A percentile compares a stretch with the other conserved stretches of the same genome.
Evolutionary conservation across 1,140 invertebrate genomes (phyloP).

Genomic region (Ceratina japonica): DNA sequence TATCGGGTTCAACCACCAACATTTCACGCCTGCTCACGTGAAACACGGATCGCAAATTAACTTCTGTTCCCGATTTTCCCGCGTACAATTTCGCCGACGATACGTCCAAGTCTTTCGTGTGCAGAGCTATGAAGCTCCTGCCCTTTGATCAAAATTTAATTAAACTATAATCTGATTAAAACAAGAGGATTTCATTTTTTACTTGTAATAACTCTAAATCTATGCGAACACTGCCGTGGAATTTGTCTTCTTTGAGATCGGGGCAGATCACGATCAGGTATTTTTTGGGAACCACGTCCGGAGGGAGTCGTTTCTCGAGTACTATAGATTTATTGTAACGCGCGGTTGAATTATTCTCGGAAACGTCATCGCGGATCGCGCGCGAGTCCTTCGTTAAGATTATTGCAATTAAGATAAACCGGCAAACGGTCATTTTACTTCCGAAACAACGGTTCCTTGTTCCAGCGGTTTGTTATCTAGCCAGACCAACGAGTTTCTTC

Average conservation of each 20-base stretch:
- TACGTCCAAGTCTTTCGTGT: conserved; percentile 25
- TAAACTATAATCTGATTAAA: background rate
- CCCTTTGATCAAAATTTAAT: background rate
- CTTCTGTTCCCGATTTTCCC: background rate
- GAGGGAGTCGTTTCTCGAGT: conserved; percentile 24
- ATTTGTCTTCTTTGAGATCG: conserved; percentile 15
- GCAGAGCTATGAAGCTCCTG: conserved; percentile 19
- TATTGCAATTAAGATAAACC: conserved; percentile 41
- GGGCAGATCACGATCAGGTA: conserved; percentile 24
- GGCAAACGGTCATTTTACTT: conserved; percentile 15
- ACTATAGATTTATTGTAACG: background rate
- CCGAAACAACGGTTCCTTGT: conserved; percentile 30
- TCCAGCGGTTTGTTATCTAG: conserved; percentile 11
- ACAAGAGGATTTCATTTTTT: background rate
- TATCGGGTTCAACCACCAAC: conserved; percentile 9
- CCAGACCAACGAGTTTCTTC: background rate
- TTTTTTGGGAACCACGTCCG: conserved; percentile 27
- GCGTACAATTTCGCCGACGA: conserved; percentile 15
- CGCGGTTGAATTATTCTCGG: background rate
- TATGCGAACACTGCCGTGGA: conserved; percentile 32
- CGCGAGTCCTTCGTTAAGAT: conserved; percentile 4
- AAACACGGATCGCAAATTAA: background rate
- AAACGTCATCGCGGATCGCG: background rate
- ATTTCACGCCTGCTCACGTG: conserved; percentile 6
- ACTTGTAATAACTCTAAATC: conserved; percentile 31